A percentile compares a stretch with the other conserved stretches of the same genome.
These are phyloP conservation scores for Scaeva pyrastri DNA, from an alignment of 2,888 invertebrate species.

Conservation along the genomic window DNA sequence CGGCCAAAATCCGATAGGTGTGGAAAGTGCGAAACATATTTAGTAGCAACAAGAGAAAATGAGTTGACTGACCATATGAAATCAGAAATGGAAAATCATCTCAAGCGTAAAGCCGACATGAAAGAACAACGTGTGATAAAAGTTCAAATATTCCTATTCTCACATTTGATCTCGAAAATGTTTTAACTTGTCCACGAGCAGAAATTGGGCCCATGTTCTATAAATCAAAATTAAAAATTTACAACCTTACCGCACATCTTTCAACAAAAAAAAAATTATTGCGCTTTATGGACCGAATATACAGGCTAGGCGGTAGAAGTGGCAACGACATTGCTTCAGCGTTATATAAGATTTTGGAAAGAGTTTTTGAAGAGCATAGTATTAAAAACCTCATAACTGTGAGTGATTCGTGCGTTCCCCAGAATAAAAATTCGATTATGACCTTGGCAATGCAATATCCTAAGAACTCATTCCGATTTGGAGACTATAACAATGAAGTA, in stretches of 20 bases:
- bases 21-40: constrained; percentile 48
- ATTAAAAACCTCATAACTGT: constrained; percentile 36
- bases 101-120: background rate
- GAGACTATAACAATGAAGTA: constrained; percentile 35
- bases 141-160: too few species aligned
- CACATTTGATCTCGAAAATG: constrained; percentile 46
- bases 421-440: constrained; percentile 59
- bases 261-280: background rate
- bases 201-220: background rate
- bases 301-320: constrained; percentile 34
- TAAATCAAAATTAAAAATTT: background rate
- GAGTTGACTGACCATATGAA: constrained; percentile 19
- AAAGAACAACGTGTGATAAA: constrained; percentile 30
- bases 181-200: constrained; percentile 9
- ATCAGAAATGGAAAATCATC: constrained; percentile 11
- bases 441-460: constrained; percentile 29
- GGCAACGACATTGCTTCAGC: constrained; percentile 44
- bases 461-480: constrained; percentile 41
- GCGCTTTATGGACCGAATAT: constrained; percentile 40
- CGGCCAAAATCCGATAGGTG: constrained; percentile 48
- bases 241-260: background rate
- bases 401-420: constrained; percentile 33
- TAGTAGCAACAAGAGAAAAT: constrained; percentile 29
- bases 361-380: constrained; percentile 26
- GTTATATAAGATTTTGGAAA: constrained; percentile 25